Evolutionary conservation across 2,797 vertebrate species (phyloP).

Genomic region (Emys orbicularis): DNA sequence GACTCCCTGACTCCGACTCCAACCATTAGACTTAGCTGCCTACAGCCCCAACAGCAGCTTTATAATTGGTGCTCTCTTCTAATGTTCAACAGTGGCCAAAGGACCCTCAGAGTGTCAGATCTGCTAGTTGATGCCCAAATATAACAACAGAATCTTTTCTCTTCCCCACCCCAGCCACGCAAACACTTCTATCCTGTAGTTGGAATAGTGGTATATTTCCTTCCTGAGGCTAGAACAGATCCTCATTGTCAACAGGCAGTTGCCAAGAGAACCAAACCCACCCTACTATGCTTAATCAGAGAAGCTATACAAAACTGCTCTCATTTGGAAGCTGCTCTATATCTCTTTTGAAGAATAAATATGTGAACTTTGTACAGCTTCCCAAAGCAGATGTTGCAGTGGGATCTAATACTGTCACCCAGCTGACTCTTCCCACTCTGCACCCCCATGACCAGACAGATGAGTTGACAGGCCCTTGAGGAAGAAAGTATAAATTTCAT

Average conservation of each 20-base stretch:
- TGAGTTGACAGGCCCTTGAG: neutral
- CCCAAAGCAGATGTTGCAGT: neutral
- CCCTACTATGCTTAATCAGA: neutral
- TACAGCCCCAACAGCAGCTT: neutral
- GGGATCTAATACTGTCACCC: neutral
- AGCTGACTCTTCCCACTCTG: neutral
- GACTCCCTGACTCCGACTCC: too few species aligned
- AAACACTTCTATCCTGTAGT: neutral
- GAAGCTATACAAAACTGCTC: neutral
- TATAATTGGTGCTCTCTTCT: neutral
- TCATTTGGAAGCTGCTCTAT: neutral
- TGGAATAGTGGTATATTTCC: neutral
- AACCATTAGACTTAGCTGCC: too few species aligned
- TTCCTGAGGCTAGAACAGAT: neutral
- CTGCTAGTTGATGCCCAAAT: conserved; percentile 4
- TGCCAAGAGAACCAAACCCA: neutral
- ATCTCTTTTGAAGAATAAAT: neutral
- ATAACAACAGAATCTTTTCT: neutral
- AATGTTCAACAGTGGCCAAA: neutral
- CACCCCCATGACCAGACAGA: neutral
- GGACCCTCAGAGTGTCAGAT: neutral
- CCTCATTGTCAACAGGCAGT: neutral
- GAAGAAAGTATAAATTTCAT: neutral
- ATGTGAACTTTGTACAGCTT: neutral
- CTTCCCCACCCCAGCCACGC: neutral